Conservation (phyloP, 37 sponge, comb jelly and placozoan genomes). For the Amphimedon queenslandica region DNA sequence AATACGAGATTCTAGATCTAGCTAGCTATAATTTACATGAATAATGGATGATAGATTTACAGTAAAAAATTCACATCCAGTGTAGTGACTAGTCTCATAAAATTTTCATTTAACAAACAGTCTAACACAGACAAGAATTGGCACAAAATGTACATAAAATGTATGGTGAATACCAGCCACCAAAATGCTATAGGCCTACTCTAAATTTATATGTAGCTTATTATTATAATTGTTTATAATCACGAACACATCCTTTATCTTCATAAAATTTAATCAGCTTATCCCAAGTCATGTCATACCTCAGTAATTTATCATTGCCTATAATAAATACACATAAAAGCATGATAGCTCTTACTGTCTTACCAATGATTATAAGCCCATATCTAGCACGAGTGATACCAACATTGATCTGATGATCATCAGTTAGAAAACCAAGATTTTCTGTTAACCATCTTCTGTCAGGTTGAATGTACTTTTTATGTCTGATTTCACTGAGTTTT, state of each 20-base stretch:
- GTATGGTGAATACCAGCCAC: no score
- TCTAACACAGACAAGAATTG: no score
- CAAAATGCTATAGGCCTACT: no score
- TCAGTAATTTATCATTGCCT: conserved; percentile 58
- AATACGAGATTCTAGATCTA: no score
- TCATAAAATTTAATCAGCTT: conserved; percentile 39
- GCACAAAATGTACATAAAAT: no score
- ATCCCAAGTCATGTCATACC: conserved; percentile 51
- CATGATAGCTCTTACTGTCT: neutral
- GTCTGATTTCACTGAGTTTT: conserved; percentile 42
- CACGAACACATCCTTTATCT: conserved; percentile 21
- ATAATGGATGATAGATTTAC: no score
- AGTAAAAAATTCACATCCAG: no score
- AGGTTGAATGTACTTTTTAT: conserved; percentile 30
- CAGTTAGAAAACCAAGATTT: conserved; percentile 73
- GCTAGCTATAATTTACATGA: no score
- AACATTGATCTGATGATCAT: conserved; percentile 67
- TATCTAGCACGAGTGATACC: conserved; percentile 66
- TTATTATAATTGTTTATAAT: no score
- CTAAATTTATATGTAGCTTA: no score
- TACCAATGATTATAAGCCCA: conserved; percentile 74
- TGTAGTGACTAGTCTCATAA: no score
- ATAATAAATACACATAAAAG: neutral
- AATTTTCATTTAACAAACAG: no score
- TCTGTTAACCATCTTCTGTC: conserved; percentile 54